Percentiles rank a stretch among this genome's conserved stretches.
Conservation (phyloP, 1,140 invertebrate species). For the Ridgeia piscesae region DNA sequence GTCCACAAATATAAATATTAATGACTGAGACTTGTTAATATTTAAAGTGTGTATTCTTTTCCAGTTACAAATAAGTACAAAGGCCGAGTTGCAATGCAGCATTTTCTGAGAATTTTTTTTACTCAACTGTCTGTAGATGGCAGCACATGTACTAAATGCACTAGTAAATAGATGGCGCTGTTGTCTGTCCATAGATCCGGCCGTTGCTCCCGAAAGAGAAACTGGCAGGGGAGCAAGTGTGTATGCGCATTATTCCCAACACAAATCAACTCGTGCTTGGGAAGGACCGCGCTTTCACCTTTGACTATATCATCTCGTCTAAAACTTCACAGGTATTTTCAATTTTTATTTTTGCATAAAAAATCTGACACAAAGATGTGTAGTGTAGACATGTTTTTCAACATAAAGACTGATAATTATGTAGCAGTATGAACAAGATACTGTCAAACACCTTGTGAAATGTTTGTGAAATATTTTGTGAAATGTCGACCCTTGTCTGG, state of each 20-base stretch:
- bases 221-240: conserved; percentile 49
- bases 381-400: too few relatives aligned
- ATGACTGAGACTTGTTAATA: too few relatives aligned
- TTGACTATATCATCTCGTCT: conserved; percentile 80
- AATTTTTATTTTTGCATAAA: too few relatives aligned
- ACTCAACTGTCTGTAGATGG: background rate
- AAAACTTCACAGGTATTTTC: conserved; percentile 64
- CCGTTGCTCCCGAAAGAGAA: conserved; percentile 54
- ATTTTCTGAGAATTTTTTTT: background rate
- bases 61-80: background rate
- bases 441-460: background rate
- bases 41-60: background rate
- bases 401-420: background rate
- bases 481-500: background rate
- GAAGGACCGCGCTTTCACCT: conserved; percentile 84
- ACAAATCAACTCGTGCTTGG: conserved; percentile 86
- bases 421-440: background rate
- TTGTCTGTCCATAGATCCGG: conserved; percentile 42
- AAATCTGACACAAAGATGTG: too few relatives aligned
- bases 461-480: too few relatives aligned
- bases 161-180: background rate
- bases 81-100: background rate
- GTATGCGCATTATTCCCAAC: conserved; percentile 45
- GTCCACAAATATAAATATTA: too few relatives aligned
- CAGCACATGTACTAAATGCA: background rate